A percentile compares a stretch with the other conserved stretches of the same genome.
phyloP scores from a whole-genome alignment of 2,888 invertebrate species.

The Caenorhabditis panamensis region DNA sequence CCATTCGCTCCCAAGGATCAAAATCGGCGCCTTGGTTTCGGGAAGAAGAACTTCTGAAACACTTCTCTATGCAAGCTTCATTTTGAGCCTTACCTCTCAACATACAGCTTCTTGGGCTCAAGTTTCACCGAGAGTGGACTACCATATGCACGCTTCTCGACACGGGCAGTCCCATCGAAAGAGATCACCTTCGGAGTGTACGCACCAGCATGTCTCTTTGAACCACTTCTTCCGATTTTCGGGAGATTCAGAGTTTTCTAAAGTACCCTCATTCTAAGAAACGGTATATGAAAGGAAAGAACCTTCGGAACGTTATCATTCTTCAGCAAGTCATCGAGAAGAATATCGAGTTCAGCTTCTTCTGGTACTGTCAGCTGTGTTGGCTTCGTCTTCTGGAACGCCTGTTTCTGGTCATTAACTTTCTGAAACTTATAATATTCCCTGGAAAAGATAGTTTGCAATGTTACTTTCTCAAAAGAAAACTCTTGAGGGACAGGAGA shows the following conservation, averaged over 20 bases:
- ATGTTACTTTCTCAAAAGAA: constrained; percentile 26
- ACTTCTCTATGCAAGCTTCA: not conserved
- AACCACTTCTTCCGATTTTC: constrained; percentile 41
- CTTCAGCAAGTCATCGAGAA: constrained; percentile 56
- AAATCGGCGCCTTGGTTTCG: constrained; percentile 41
- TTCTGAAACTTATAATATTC: constrained; percentile 31
- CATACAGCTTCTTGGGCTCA: constrained; percentile 31
- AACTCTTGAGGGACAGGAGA: not conserved
- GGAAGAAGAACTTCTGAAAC: constrained; percentile 22
- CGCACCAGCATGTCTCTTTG: constrained; percentile 43
- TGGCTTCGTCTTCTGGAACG: constrained; percentile 34
- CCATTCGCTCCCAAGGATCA: constrained; percentile 64
- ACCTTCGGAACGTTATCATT: constrained; percentile 34
- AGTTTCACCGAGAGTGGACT: constrained; percentile 30
- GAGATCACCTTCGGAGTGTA: constrained; percentile 40
- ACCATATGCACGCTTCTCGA: constrained; percentile 26
- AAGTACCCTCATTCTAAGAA: not conserved
- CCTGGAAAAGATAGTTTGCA: no score
- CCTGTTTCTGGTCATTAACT: constrained; percentile 24
- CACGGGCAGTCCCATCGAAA: constrained; percentile 60
- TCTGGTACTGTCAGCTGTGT: constrained; percentile 41
- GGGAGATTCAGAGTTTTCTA: constrained; percentile 13
- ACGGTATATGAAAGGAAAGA: not conserved
- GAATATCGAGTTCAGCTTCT: constrained; percentile 51
- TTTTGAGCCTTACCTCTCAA: not conserved